Evolutionary conservation across 2,113 vertebrate species (phyloP).

Genomic region (Stomatorhinus ivindoensis): DNA sequence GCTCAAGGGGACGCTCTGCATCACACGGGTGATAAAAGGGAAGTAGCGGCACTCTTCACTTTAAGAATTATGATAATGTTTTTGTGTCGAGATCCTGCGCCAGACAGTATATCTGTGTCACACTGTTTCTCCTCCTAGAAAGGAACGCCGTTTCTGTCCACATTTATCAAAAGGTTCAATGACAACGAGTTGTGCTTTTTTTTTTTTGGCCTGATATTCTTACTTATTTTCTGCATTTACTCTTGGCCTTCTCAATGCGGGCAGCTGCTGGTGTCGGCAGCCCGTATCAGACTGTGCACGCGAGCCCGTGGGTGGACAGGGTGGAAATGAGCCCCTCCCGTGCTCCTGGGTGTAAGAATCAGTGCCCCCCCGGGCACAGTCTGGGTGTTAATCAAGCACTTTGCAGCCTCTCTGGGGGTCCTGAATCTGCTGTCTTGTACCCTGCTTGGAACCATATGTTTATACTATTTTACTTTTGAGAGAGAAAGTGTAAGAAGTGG

Average conservation of each 20-base stretch:
- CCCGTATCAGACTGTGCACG: not conserved
- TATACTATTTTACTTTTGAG: not conserved
- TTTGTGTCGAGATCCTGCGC: not conserved
- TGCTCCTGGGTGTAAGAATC: conserved; percentile 7
- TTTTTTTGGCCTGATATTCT: not conserved
- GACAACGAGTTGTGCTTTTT: not conserved
- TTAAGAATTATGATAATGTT: conserved; percentile 16
- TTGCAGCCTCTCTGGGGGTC: conserved; percentile 43
- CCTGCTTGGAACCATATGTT: conserved; percentile 30
- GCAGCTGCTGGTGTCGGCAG: not conserved
- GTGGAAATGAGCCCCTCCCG: not conserved
- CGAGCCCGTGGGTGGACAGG: not conserved
- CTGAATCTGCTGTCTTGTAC: conserved; percentile 22
- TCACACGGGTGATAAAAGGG: conserved; percentile 12
- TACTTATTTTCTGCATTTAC: not conserved
- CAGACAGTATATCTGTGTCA: conserved; percentile 27
- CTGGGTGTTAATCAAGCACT: conserved; percentile 52
- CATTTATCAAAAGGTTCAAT: conserved; percentile 26
- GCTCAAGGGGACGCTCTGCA: not conserved
- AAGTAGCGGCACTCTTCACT: not conserved
- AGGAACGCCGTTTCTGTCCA: conserved; percentile 15
- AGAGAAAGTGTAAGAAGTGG: not conserved
- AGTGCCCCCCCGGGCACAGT: conserved; percentile 30
- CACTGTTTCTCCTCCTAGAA: conserved; percentile 25
- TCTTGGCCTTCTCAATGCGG: not conserved